Evolutionary conservation across 2,113 vertebrate species (phyloP).

Genomic region (Speoplatyrhinus poulsoni): DNA sequence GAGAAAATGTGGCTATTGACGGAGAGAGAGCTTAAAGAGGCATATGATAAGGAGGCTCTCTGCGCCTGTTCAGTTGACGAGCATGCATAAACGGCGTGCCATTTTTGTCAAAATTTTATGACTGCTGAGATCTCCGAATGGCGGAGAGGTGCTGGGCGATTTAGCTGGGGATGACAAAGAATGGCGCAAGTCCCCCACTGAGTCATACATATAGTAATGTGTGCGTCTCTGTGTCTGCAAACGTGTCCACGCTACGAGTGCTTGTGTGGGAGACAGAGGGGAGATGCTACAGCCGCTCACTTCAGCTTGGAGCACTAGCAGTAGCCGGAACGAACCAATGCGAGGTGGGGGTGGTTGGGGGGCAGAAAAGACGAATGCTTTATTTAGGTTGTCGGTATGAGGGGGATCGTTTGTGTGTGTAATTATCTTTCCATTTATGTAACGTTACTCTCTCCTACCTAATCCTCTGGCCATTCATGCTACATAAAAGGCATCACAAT

Average conservation of each 20-base stretch:
- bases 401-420: not conserved
- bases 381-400: not conserved
- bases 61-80: constrained; percentile 57
- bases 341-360: not conserved
- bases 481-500: constrained; percentile 28
- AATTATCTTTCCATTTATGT: not conserved
- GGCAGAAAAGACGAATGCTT: not conserved
- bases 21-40: constrained; percentile 37
- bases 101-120: too few species aligned
- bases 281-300: constrained; percentile 37
- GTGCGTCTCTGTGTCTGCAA: not conserved
- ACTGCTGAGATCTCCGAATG: not conserved
- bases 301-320: constrained; percentile 30
- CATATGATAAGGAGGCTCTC: constrained; percentile 59
- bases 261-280: constrained; percentile 44
- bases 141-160: too few species aligned
- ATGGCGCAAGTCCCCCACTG: too few species aligned
- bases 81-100: not conserved
- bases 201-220: not conserved
- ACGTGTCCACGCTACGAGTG: constrained; percentile 19
- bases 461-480: constrained; percentile 20
- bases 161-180: too few species aligned
- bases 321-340: constrained; percentile 31
- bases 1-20: constrained; percentile 69
- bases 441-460: constrained; percentile 49